Base-by-base conservation (phyloP, 2,888 invertebrate species). In the Macrosoma leucophasiata region DNA sequence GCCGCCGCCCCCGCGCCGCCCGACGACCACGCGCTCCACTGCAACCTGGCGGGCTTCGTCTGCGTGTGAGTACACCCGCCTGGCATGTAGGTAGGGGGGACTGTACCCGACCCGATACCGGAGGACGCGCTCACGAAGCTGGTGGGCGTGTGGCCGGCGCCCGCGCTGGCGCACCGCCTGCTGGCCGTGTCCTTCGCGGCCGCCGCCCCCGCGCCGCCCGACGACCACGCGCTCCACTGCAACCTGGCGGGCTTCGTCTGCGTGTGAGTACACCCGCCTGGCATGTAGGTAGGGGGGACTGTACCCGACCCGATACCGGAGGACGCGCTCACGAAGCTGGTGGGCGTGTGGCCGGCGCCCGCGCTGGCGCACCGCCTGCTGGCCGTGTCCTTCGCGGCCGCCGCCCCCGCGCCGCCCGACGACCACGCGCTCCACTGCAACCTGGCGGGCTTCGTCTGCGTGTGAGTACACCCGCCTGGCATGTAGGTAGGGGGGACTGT, bases 71-170 rank as follows among this genome's bases (percentile, higher is more conserved):
- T 89, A 37, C 4, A 18, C 18, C n/a, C n/a, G n/a, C n/a, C n/a
- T n/a, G n/a, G n/a, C n/a, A n/a, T n/a, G n/a, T n/a, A n/a, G n/a
- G n/a, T n/a, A n/a, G n/a, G n/a, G n/a, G n/a, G n/a, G n/a, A n/a
- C n/a, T n/a, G n/a, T n/a, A n/a, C n/a, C n/a, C n/a, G n/a, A n/a
- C n/a, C n/a, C n/a, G n/a, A n/a, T n/a, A n/a, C n/a, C 85, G 8
- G 94, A 94, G 62, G 97, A 98, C 73, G 95, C 95, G 64, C 86
- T 93, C 42, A 96, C 96, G 0, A 96, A 96, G 81, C 84, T 97
- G 31, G 95, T 97, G 15, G 81, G 89, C 0, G 90, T 96, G 19
- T 87, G 89, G 38, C 92, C 95, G 1, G 88, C 92, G 58, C 85
- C 89, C 0, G 89, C 89, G 42, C 85, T 98, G 26, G 81, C 94